These are phyloP conservation scores for Meloe dianella DNA, from an alignment of 2,888 invertebrate species.

Conservation along the genomic window DNA sequence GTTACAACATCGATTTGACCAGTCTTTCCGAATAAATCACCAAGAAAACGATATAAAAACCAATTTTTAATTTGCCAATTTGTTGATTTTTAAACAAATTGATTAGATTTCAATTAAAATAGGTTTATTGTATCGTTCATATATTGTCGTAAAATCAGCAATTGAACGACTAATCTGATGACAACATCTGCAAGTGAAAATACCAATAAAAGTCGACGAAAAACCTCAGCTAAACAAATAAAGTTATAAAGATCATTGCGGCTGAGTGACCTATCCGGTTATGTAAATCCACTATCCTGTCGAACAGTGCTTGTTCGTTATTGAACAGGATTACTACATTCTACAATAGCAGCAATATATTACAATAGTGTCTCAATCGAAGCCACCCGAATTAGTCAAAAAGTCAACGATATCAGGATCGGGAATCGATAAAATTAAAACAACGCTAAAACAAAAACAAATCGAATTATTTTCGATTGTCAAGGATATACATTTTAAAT, in stretches of 20 bases:
- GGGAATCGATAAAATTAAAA: background rate
- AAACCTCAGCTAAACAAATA: conserved; percentile 31
- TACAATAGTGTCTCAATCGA: conserved; percentile 41
- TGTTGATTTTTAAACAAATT: background rate
- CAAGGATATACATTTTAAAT: conserved; percentile 31
- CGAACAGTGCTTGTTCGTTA: conserved; percentile 36
- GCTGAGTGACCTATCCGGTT: conserved; percentile 35
- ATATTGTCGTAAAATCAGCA: conserved; percentile 29
- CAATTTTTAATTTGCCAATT: background rate
- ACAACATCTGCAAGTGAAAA: background rate
- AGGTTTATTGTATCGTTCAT: conserved; percentile 33
- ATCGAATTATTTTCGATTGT: background rate
- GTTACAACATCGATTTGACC: background rate
- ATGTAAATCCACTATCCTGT: conserved; percentile 31
- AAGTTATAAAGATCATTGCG: conserved; percentile 34
- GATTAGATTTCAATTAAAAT: conserved; percentile 28
- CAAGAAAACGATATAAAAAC: background rate
- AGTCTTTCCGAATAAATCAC: background rate
- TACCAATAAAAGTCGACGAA: background rate
- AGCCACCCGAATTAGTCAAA: conserved; percentile 39
- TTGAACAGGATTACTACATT: conserved; percentile 35
- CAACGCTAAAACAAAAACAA: background rate
- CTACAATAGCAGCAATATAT: conserved; percentile 32
- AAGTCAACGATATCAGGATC: conserved; percentile 23
- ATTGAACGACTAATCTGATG: conserved; percentile 20